phyloP scores from a whole-genome alignment of 2,113 vertebrate species.

The Balaenoptera acutorostrata region DNA sequence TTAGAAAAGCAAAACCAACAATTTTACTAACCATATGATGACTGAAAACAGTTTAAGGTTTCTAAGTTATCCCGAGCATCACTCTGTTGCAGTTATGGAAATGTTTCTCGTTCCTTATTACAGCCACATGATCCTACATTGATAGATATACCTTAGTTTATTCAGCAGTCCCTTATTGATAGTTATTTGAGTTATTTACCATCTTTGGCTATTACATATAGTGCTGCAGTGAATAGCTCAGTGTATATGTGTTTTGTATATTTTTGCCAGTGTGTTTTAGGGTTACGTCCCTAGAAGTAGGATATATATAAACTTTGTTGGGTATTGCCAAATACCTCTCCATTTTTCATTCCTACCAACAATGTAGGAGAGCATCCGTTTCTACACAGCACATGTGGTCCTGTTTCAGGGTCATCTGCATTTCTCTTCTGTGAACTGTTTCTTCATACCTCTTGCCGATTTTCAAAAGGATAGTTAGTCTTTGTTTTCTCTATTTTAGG shows the following conservation, averaged over 20 bases:
- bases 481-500: slow-evolving; percentile 23
- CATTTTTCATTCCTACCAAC: background rate
- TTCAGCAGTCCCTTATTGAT: background rate
- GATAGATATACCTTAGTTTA: background rate
- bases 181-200: background rate
- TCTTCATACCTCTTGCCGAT: background rate
- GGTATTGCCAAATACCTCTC: background rate
- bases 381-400: background rate
- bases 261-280: slow-evolving; percentile 7
- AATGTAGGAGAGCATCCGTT: background rate
- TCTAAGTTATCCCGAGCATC: background rate
- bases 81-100: background rate
- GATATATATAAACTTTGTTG: background rate
- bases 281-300: background rate
- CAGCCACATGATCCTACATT: background rate
- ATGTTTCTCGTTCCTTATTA: background rate
- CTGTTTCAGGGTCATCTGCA: background rate
- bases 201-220: background rate
- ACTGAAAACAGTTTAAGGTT: background rate
- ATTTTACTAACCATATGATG: background rate
- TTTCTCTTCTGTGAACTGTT: background rate
- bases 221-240: background rate
- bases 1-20: background rate
- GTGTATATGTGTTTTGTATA: background rate
- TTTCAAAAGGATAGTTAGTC: background rate